Base-by-base conservation (phyloP, 53 echinoderm and acorn worm species). In the Crossaster papposus region DNA sequence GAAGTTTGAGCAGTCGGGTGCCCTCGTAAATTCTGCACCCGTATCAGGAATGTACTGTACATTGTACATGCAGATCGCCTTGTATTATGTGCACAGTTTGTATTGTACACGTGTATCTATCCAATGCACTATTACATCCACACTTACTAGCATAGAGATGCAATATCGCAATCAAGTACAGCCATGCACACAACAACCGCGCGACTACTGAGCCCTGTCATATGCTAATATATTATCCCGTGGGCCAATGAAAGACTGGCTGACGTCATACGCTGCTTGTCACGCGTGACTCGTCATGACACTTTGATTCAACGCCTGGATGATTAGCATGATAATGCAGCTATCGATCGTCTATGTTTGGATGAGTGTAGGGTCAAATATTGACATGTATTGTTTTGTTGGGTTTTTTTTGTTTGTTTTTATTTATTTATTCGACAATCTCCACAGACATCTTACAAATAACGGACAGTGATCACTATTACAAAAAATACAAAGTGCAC, bases 261-360 rank as follows among this genome's bases (percentile, higher is more conserved):
- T 71, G 15, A 32, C 79, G 52, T 51, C 52, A 79, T 51, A 2
- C 24, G 52, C 26, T 2, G 79, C 51, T 51, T 51, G 29, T 52
- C 79, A 79, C 2, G 79, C 79, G 51, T 79, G 52, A 51, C 79
- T 7, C 15, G 52, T 29, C 29, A 29, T 32, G 79, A 52, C 79
- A 52, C 51, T 79, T 29, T 24, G 17, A 79, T 79, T 79, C 79
- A 51, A 51, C 28, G 79, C 35, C 29, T 51, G 51, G 51, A 6
- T 52, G 51, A 79, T 79, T 79, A 79, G 29, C 79, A 79, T 79
- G 34, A 79, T 51, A 79, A 79, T 79, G 10, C n/a, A 77, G 6
- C 29, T 24, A 79, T 79, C 29, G 79, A 79, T 51, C 36, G 14
- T 33, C 29, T 35, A 74, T 35, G 36, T 68, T 68, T 68, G 58